Evolutionary conservation across 2,888 invertebrate species (phyloP), one percentile per base, ranked within the genome.

Genomic region (Dromius quadrimaculatus): DNA sequence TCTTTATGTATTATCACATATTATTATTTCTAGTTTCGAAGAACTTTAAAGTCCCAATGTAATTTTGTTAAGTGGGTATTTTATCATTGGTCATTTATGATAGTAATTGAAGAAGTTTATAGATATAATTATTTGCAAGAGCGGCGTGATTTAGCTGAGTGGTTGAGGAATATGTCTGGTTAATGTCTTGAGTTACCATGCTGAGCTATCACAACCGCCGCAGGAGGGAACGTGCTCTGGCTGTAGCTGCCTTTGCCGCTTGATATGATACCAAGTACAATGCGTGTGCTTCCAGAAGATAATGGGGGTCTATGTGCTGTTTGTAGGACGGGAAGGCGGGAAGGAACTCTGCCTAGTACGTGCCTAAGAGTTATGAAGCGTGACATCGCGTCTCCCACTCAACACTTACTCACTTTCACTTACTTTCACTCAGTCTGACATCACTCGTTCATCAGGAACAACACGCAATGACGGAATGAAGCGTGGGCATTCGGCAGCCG

Each of bases 401-500:
- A 36, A 22, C 50, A 54, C 15, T 54, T 15, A 15, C 22, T 47
- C 34, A 59, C n/a, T 59, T 19, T 36, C 19, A 36, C 59, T 36
- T 9, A 20, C 57, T 32, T 13, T 15, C 57, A 57, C 22, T 47
- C 57, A 57, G 17, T 47, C 22, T 8, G 9, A 47, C 15, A 6
- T 6, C 34, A 61, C n/a, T 61, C 38, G n/a, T 22, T 61, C 63
- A 63, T 63, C 63, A 54, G 50, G 38, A 50, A 65, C 50, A 65
- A 34, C 65, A 66, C 57, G 66, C 66, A 66, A 54, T 66, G 66
- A 66, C 57, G 54, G 66, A 66, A 66, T 43, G 47, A 45, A 64
- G 47, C 45, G 23, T 43, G 19, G 34, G 47, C 64, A 47, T 22
- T 4, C n/a, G 13, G 41, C 54, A n/a, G 28, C 28, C 54, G 41